Evolutionary conservation across 2,797 vertebrate genomes (phyloP), one percentile per base, ranked within the genome.

Genomic region (Karalla daura): DNA sequence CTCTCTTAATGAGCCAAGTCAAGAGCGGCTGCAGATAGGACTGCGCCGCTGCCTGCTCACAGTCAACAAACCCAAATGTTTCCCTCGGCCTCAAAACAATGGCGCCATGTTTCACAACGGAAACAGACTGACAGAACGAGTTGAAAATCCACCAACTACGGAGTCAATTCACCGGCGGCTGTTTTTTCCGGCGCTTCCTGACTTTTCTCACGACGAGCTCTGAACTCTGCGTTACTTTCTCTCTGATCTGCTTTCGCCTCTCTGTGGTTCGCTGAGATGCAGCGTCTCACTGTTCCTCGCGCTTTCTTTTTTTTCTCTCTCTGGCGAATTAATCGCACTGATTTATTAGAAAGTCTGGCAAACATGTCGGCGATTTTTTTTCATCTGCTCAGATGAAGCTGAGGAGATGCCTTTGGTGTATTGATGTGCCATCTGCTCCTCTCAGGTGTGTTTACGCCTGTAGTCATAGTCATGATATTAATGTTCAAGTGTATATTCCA

Each of bases 1-100:
- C 70, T 76, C 20, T 76, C 70, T 83, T 85, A 88, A 86, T 87
- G 80, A 87, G 78, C 61, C 52, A 83, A 56, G 25, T 41, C 33
- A 25, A 76, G 58, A 77, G 64, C 51, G 51, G 43, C 67, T 74
- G 50, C 46, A 81, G 73, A 85, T 72, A 67, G 65, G 76, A 60
- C 47, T 28, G 41, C 53, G 76, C 46, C 50, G n/a, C 59, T 59
- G 54, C 53, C 37, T 68, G 71, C 44, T 65, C 74, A 32, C 50
- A 78, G 58, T 75, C 74, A 81, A 59, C 60, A 78, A 41, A 71
- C 63, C 41, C 25, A 5, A 27, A 71, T 81, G 63, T 62, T 44
- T 45, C 52, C 37, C 17, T 21, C 25, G 39, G 60, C 67, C 35
- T 32, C 9, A 52, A 76, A 47, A 78, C 66, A 59, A 32, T 7